Conservation (phyloP, 2,113 vertebrate species). For the Castor canadensis region DNA sequence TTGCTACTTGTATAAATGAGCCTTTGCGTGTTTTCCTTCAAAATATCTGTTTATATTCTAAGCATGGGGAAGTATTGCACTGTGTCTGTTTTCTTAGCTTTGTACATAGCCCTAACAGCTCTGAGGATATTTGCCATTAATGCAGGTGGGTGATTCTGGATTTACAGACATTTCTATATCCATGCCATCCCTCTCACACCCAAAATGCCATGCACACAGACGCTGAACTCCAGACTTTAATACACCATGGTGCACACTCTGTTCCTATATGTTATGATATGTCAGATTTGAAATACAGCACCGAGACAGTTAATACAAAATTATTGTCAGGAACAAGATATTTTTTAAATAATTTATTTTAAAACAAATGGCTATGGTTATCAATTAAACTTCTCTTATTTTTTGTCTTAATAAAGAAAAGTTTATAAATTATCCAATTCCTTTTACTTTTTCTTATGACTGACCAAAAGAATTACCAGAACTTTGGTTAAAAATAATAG, state of each 20-base stretch:
- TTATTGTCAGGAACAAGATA: background rate
- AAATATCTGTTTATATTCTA: background rate
- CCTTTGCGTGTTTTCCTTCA: background rate
- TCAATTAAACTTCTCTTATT: background rate
- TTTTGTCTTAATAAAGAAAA: background rate
- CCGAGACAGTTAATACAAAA: background rate
- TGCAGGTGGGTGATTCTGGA: background rate
- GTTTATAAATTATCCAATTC: background rate
- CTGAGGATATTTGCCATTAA: conserved; percentile 35
- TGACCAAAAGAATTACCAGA: background rate
- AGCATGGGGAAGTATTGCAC: background rate
- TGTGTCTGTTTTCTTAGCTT: conserved; percentile 48
- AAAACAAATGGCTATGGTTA: background rate
- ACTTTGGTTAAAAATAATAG: background rate
- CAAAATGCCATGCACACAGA: background rate
- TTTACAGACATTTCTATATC: background rate
- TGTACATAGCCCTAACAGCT: conserved; percentile 12
- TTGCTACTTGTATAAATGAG: background rate
- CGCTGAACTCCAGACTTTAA: background rate
- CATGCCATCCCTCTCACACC: too few species aligned
- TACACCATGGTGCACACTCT: fast-evolving
- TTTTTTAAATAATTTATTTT: background rate
- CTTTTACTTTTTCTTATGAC: background rate
- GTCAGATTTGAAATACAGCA: background rate
- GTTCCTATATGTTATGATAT: background rate